A percentile compares a stretch with the other conserved stretches of the same genome.
These are phyloP conservation scores for Hylaea fasciaria DNA, from an alignment of 2,888 invertebrate genomes.

Conservation along the genomic window DNA sequence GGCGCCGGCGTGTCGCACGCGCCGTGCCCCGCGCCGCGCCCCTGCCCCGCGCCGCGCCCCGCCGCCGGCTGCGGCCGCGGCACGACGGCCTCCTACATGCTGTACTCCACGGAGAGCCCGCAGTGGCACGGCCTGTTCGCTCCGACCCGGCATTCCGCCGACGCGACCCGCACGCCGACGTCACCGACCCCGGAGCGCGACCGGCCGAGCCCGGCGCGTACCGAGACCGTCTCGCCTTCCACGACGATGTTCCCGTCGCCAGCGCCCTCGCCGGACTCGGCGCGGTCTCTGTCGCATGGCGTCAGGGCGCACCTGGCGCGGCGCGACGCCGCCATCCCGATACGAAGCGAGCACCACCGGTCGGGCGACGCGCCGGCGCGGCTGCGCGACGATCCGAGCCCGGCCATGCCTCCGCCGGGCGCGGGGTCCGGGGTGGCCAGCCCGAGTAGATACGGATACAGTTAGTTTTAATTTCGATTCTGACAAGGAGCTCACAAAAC, in stretches of 20 bases:
- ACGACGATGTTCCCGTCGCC: neutral
- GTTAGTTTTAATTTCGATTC: no score
- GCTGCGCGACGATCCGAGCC: no score
- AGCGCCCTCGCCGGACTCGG: neutral
- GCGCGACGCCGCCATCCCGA: no score
- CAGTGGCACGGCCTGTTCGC: conserved; percentile 15
- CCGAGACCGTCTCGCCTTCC: conserved; percentile 4
- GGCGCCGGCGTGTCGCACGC: conserved; percentile 60
- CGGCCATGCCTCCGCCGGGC: no score
- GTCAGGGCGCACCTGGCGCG: no score
- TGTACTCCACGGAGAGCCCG: conserved; percentile 45
- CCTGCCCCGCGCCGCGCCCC: conserved; percentile 43
- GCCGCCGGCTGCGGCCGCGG: conserved; percentile 13
- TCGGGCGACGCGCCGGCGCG: no score
- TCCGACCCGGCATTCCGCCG: neutral
- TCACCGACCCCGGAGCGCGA: neutral
- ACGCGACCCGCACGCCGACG: neutral
- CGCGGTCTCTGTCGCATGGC: neutral
- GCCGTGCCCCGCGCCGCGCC: conserved; percentile 52
- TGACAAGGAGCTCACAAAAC: no score
- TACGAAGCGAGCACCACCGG: no score
- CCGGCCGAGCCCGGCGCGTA: neutral
- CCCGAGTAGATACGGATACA: no score
- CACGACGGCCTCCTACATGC: conserved; percentile 52
- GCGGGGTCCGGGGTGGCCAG: no score